Evolutionary conservation across 2,888 invertebrate genomes (phyloP), one percentile per base, ranked within the genome.

Genomic region (Mythimna lalbum): DNA sequence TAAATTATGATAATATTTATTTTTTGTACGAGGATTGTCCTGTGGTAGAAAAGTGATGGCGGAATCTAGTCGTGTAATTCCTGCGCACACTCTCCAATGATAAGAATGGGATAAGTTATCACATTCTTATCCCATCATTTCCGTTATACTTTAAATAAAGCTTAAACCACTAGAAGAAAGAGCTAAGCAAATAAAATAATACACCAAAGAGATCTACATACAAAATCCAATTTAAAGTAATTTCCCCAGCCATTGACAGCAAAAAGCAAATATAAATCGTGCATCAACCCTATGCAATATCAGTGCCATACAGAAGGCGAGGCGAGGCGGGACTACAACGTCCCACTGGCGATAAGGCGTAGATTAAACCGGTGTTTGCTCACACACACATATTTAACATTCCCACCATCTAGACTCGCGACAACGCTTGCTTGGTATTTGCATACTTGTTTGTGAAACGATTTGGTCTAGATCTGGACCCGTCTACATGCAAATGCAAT

Each of bases 341-440:
- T 83, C 81, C 83, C 86, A 84, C 83, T 85, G 85, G 87, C 91
- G 94, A 94, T 94, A 94, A 94, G 93, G 93, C 91, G 91, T 89
- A 95, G 95, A 95, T 95, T 95, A 95, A 94, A 94, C 93, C 89
- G 89, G 86, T 94, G 94, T 94, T 94, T 93, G 90, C 93, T 88
- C 91, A 91, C 94, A 92, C 92, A 92, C 93, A 93, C 92, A 93
- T 94, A 93, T 93, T 94, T 92, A 92, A 92, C 93, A 93, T 94
- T 93, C 93, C 87, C 90, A 85, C 89, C 90, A 89, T 90, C 90
- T 89, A 91, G 88, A 88, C 86, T 88, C 89, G 93, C 92, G 93
- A 93, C 93, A 92, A 86, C 89, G 88, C 90, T 88, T 87, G 89
- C 91, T 83, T 85, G 90, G 88, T 93, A 94, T 94, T 94, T 94